Evolutionary conservation across 2,797 vertebrate genomes (phyloP).

Genomic region (Heteromormyrus szaboi): DNA sequence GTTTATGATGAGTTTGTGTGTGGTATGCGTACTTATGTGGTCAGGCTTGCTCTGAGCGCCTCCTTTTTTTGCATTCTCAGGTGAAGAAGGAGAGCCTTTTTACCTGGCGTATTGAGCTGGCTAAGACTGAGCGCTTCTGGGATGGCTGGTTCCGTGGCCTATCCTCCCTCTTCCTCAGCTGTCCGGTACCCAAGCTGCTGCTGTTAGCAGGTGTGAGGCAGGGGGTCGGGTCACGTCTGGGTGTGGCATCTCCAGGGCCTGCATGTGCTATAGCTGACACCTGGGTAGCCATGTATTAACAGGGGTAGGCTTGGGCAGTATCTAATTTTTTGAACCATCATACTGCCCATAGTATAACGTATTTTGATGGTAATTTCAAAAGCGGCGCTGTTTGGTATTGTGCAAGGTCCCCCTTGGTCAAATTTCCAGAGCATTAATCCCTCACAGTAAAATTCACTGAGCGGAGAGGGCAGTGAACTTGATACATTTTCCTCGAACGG

Average conservation of each 20-base stretch:
- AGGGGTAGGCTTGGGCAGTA: not conserved
- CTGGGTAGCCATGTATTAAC: not conserved
- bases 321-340: not conserved
- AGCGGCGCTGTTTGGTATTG: not conserved
- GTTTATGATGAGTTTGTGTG: not conserved
- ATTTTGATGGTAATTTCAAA: not conserved
- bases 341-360: not conserved
- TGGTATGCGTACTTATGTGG: not conserved
- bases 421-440: not conserved
- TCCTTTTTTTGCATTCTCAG: slow-evolving; percentile 45
- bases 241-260: not conserved
- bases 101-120: slow-evolving; percentile 91
- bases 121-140: slow-evolving; percentile 97
- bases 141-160: slow-evolving; percentile 96
- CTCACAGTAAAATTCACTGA: not conserved
- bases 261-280: not conserved
- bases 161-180: slow-evolving; percentile 89
- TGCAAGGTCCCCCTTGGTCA: not conserved
- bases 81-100: slow-evolving; percentile 85
- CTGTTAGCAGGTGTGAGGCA: slow-evolving; percentile 79
- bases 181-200: slow-evolving; percentile 84
- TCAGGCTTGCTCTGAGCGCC: not conserved
- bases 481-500: not conserved
- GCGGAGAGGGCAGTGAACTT: too few species aligned
- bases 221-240: not conserved